Evolutionary conservation across 2,113 vertebrate genomes (phyloP).

Genomic region (Solea senegalensis): DNA sequence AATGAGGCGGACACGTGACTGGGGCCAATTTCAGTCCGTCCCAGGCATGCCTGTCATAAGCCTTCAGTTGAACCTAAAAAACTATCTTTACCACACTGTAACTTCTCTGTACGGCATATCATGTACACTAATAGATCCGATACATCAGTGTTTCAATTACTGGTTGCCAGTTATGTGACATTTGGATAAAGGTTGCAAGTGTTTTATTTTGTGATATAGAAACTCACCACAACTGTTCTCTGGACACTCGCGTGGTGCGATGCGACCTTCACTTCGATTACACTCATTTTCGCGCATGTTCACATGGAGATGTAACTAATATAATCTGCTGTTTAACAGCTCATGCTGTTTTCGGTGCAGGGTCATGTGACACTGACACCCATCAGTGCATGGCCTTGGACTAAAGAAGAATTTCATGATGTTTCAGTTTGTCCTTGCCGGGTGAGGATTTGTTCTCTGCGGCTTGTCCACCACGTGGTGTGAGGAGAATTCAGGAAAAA

Average conservation of each 20-base stretch:
- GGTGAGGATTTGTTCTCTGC: slow-evolving; percentile 43
- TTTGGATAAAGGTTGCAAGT: too few relatives aligned
- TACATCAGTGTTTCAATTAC: too few relatives aligned
- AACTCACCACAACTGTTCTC: slow-evolving; percentile 14
- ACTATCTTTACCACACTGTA: too few relatives aligned
- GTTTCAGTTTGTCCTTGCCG: slow-evolving; percentile 23
- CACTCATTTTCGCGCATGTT: slow-evolving; percentile 6
- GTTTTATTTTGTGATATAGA: too few relatives aligned
- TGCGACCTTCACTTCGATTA: slow-evolving; percentile 11
- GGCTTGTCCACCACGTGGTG: slow-evolving; percentile 39
- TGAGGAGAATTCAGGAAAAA: slow-evolving; percentile 58
- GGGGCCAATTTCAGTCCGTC: too few relatives aligned
- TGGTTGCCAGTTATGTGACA: too few relatives aligned
- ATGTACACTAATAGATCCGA: too few relatives aligned
- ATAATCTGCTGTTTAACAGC: slow-evolving; percentile 31
- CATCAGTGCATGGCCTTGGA: slow-evolving; percentile 35
- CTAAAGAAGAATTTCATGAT: slow-evolving; percentile 50
- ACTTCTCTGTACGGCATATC: too few relatives aligned
- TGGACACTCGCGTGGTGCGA: slow-evolving; percentile 10
- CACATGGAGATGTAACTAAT: slow-evolving; percentile 32
- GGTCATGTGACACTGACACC: slow-evolving; percentile 25
- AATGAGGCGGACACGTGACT: too few relatives aligned
- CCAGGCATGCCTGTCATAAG: too few relatives aligned
- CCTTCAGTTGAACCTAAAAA: too few relatives aligned
- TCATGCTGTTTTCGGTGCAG: slow-evolving; percentile 33